These are phyloP conservation scores for Apodemia mormo DNA, from an alignment of 2,888 invertebrate species.

Conservation along the genomic window DNA sequence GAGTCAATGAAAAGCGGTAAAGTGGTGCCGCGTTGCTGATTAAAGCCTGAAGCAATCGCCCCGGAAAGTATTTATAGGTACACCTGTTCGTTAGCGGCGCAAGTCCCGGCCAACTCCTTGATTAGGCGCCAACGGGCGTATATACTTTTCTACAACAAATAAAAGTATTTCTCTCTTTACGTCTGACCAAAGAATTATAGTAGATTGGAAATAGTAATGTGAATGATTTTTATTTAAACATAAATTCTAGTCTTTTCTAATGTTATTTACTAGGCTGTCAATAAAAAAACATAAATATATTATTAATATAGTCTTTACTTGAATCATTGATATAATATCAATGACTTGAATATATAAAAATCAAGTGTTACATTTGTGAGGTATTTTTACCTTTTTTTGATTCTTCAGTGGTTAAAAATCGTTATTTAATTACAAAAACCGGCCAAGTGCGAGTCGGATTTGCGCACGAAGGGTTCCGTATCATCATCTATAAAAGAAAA, in stretches of 20 bases:
- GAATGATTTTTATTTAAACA: background rate
- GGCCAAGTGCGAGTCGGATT: too few species aligned
- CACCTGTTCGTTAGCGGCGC: conserved; percentile 80
- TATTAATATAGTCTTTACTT: too few species aligned
- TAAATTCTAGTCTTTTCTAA: background rate
- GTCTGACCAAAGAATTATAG: conserved; percentile 59
- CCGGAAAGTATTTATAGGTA: conserved; percentile 80
- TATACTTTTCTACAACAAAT: conserved; percentile 72
- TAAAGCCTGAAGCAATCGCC: conserved; percentile 81
- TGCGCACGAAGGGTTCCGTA: too few species aligned
- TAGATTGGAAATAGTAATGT: conserved; percentile 23
- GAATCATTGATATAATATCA: too few species aligned
- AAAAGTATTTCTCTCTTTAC: conserved; percentile 69
- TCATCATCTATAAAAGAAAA: too few species aligned
- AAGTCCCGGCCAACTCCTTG: conserved; percentile 78
- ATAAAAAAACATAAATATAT: too few species aligned
- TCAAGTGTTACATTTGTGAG: too few species aligned
- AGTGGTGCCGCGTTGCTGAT: conserved; percentile 77
- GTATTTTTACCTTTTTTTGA: too few species aligned
- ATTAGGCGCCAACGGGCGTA: conserved; percentile 79
- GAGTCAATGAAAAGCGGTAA: conserved; percentile 80
- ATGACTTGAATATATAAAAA: too few species aligned
- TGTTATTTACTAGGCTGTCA: too few species aligned
- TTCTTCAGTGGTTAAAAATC: too few species aligned
- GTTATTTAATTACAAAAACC: too few species aligned